A percentile compares a stretch with the other conserved stretches of the same genome.
Evolutionary conservation across 1,140 invertebrate genomes (phyloP).

Genomic region (Stenopsyche tienmushanensis): DNA sequence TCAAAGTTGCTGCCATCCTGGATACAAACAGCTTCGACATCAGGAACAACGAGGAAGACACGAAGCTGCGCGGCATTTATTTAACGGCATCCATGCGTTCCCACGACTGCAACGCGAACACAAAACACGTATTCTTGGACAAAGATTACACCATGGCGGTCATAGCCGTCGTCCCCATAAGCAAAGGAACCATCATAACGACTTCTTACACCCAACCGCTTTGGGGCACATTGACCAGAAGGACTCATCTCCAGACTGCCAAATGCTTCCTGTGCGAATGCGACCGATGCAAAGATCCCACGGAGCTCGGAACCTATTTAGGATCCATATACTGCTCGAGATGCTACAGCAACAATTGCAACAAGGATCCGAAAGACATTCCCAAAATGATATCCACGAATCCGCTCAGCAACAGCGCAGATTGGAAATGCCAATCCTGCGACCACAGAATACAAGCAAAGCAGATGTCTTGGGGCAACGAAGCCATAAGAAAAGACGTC

Average conservation of each 20-base stretch:
- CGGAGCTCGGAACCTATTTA: slow-evolving; percentile 63
- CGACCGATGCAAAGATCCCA: slow-evolving; percentile 62
- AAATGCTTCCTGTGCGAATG: slow-evolving; percentile 69
- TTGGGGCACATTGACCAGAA: slow-evolving; percentile 63
- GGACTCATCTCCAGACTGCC: slow-evolving; percentile 59
- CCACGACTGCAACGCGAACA: slow-evolving; percentile 67
- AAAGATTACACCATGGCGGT: slow-evolving; percentile 58
- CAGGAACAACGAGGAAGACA: slow-evolving; percentile 49
- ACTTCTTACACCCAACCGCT: slow-evolving; percentile 68
- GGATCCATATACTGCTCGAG: slow-evolving; percentile 63
- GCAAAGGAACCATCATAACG: slow-evolving; percentile 63
- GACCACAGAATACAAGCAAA: slow-evolving; percentile 55
- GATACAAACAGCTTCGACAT: slow-evolving; percentile 69
- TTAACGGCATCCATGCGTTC: slow-evolving; percentile 62
- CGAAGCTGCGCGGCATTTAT: slow-evolving; percentile 61
- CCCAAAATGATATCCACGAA: slow-evolving; percentile 58
- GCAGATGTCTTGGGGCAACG: slow-evolving; percentile 61
- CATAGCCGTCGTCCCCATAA: slow-evolving; percentile 62
- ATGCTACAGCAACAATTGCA: slow-evolving; percentile 56
- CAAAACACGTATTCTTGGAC: slow-evolving; percentile 60
- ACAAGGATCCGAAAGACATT: slow-evolving; percentile 41
- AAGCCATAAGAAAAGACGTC: slow-evolving; percentile 62
- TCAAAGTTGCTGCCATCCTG: slow-evolving; percentile 65
- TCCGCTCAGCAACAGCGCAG: slow-evolving; percentile 59
- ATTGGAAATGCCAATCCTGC: slow-evolving; percentile 67